Percentiles rank a stretch among this genome's conserved stretches.
Conservation (phyloP, 1,140 invertebrate genomes). For the Lasioglossum baleicum region DNA sequence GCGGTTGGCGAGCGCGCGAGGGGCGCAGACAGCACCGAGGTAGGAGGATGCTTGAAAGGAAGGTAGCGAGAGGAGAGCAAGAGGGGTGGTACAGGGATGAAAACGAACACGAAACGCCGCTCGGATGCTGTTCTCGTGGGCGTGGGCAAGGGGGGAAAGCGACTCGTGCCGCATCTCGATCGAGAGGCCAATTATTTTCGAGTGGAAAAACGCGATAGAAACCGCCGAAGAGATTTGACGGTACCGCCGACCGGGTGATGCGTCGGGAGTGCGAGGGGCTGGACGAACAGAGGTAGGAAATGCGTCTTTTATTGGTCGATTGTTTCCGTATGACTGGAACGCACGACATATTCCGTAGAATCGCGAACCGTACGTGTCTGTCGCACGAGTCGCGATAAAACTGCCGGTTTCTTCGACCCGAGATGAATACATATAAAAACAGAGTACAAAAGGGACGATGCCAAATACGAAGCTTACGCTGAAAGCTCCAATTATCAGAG, state of each 20-base stretch:
- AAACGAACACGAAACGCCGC: background rate
- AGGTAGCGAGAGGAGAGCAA: background rate
- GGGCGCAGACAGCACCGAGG: too few relatives aligned
- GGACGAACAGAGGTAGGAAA: background rate
- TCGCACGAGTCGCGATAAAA: background rate
- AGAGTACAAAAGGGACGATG: conserved; percentile 1
- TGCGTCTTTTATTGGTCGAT: conserved; percentile 42
- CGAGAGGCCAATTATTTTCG: conserved; percentile 51
- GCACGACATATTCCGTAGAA: conserved; percentile 1
- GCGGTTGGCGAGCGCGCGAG: background rate
- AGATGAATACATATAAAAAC: conserved; percentile 15
- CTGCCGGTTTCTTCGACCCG: background rate
- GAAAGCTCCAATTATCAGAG: too few relatives aligned
- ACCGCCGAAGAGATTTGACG: conserved; percentile 16
- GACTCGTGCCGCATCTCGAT: conserved; percentile 39
- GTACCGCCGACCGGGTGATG: background rate
- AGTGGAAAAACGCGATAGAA: conserved; percentile 42
- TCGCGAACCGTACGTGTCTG: background rate
- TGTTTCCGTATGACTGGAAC: conserved; percentile 22
- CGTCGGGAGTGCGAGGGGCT: too few relatives aligned
- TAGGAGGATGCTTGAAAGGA: background rate
- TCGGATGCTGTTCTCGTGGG: background rate
- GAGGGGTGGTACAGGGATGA: background rate
- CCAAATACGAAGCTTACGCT: too few relatives aligned
- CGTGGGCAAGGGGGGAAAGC: background rate